phyloP scores from a whole-genome alignment of 2,113 vertebrate genomes.

The Ceyx melanurus region DNA sequence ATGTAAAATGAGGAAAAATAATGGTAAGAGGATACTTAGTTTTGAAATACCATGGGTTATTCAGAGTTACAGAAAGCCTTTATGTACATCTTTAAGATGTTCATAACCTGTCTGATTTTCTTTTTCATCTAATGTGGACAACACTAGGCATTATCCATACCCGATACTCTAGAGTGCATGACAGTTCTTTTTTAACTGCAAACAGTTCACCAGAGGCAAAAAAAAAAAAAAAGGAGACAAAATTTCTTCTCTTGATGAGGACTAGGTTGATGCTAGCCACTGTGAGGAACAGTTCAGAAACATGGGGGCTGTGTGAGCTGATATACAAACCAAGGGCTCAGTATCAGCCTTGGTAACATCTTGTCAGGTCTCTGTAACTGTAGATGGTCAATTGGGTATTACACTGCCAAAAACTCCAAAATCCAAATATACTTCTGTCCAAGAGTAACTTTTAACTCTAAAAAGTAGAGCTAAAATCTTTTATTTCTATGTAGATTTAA shows the following conservation, averaged over 20 bases:
- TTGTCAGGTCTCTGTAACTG: background rate
- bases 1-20: background rate
- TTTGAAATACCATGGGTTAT: background rate
- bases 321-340: background rate
- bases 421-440: background rate
- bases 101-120: background rate
- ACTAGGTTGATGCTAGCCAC: background rate
- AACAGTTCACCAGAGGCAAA: background rate
- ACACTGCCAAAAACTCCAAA: background rate
- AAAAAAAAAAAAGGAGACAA: background rate
- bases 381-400: background rate
- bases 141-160: accelerated
- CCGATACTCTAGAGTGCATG: background rate
- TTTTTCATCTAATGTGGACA: background rate
- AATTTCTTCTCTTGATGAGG: background rate
- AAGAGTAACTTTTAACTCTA: background rate
- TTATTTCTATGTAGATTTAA: background rate
- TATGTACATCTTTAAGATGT: background rate
- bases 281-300: background rate
- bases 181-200: background rate
- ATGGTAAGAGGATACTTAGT: background rate
- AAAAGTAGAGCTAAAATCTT: background rate
- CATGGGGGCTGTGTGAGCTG: background rate
- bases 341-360: accelerated
- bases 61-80: background rate